Evolutionary conservation across 2,113 vertebrate genomes (phyloP), one percentile per base, ranked within the genome.

Genomic region (Vidua macroura): DNA sequence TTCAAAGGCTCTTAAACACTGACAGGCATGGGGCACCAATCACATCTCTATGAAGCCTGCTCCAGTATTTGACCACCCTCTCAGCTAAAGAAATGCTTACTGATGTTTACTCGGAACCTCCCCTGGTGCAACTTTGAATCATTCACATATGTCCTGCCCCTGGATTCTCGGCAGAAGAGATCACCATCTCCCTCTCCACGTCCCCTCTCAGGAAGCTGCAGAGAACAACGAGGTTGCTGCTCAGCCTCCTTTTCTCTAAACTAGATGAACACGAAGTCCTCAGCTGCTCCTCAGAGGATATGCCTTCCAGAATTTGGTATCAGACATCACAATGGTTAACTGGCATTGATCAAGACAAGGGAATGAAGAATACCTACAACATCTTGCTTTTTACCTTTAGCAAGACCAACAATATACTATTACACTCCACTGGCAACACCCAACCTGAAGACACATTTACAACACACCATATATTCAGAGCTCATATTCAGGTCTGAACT

Each of bases 91-190:
- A 64, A 74, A 51, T 9, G 11, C 6, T 64, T 75, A 49, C 51
- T 44, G 28, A 24, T 25, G 24, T 9, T 48, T 31, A 37, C 8
- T 33, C 35, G 59, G 27, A 86, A 52, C 23, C 43, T 48, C 19
- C 22, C 30, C 17, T 31, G 25, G 44, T 55, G 35, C 52, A 66
- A 10, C 2, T 4, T 27, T 55, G 41, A 80, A 46, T 39, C 56
- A 83, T 23, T 44, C 51, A 24, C 21, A 2, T 1, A 1, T 3
- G 4, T 23, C 25, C 48, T 18, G 15, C 6, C n/a, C 30, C 30
- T 68, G 30, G 37, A 76, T 60, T 8, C 33, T 9, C 5, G 10
- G 43, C 21, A 78, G 25, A 63, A 74, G 31, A 35, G 37, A 8
- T 39, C 24, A 63, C 39, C 41, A 43, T 8, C 30, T 78, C 44